Conservation (phyloP, 2,888 invertebrate genomes). For the Corythucha ciliata region DNA sequence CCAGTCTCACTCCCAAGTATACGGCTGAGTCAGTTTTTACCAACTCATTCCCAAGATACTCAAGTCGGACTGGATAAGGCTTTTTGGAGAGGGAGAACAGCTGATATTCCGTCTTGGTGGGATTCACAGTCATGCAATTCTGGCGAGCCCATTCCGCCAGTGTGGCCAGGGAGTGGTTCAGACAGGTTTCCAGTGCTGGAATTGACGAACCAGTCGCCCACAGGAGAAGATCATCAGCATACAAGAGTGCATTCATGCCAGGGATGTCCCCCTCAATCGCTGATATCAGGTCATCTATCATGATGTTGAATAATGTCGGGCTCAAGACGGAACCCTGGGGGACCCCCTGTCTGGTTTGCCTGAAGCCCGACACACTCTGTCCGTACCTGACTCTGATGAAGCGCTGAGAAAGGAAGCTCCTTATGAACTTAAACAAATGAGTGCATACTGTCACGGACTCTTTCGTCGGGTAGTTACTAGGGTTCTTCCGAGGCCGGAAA, state of each 20-base stretch:
- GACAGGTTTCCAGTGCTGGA: no score
- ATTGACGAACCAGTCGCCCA: no score
- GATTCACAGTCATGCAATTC: slow-evolving; percentile 1
- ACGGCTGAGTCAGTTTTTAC: slow-evolving; percentile 8
- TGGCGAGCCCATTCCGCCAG: no score
- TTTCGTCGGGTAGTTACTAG: no score
- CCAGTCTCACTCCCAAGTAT: slow-evolving; percentile 12
- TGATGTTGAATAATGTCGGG: slow-evolving; percentile 11
- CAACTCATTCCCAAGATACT: not conserved
- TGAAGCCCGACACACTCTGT: no score
- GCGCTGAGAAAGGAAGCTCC: slow-evolving; percentile 8
- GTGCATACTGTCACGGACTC: no score
- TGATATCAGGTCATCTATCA: slow-evolving; percentile 11
- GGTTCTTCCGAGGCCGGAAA: no score
- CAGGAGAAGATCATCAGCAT: no score
- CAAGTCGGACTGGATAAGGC: not conserved
- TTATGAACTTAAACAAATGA: slow-evolving; percentile 9
- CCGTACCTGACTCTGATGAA: slow-evolving; percentile 17
- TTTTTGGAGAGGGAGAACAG: slow-evolving; percentile 3
- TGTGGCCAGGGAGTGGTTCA: no score
- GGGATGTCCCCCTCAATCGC: slow-evolving; percentile 7
- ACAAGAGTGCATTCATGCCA: slow-evolving; percentile 9
- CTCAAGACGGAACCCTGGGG: no score
- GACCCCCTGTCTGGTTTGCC: no score
- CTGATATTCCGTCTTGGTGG: not conserved